These are phyloP conservation scores for Datnioides undecimradiatus DNA, from an alignment of 2,113 vertebrate genomes.

Conservation along the genomic window DNA sequence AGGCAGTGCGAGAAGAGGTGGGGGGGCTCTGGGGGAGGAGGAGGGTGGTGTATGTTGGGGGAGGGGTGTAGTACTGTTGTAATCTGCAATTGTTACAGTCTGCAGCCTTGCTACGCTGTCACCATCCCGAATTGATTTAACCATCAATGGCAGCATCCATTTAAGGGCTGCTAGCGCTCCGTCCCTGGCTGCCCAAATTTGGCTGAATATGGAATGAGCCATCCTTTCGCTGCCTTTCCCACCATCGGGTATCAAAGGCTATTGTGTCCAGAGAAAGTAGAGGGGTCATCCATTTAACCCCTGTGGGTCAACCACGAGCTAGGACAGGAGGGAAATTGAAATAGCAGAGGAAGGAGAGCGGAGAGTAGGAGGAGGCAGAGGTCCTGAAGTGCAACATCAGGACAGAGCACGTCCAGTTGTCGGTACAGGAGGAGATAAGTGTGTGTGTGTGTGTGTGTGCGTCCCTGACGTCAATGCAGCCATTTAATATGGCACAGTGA, in stretches of 20 bases:
- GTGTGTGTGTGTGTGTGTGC: slow-evolving; percentile 54
- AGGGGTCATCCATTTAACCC: slow-evolving; percentile 90
- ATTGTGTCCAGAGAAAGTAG: slow-evolving; percentile 93
- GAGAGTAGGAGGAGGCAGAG: neutral
- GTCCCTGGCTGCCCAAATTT: slow-evolving; percentile 88
- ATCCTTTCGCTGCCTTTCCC: slow-evolving; percentile 88
- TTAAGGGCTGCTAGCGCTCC: slow-evolving; percentile 84
- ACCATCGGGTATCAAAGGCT: slow-evolving; percentile 94
- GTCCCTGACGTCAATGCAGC: slow-evolving; percentile 82
- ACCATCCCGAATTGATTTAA: slow-evolving; percentile 97
- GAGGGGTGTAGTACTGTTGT: slow-evolving; percentile 79
- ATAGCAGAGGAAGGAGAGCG: slow-evolving; percentile 81
- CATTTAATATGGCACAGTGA: slow-evolving; percentile 80
- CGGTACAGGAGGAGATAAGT: slow-evolving; percentile 54
- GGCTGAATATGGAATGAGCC: slow-evolving; percentile 90
- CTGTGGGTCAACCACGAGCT: slow-evolving; percentile 87
- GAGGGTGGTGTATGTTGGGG: slow-evolving; percentile 25
- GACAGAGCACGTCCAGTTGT: slow-evolving; percentile 8
- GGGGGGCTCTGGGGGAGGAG: neutral
- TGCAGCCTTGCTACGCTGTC: slow-evolving; percentile 89
- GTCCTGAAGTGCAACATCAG: slow-evolving; percentile 10
- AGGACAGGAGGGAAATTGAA: slow-evolving; percentile 48
- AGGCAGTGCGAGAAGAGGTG: slow-evolving; percentile 35
- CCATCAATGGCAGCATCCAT: slow-evolving; percentile 92
- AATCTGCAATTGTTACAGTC: slow-evolving; percentile 93